Base-by-base conservation (phyloP, 2,113 vertebrate genomes). In the Ranitomeya variabilis region DNA sequence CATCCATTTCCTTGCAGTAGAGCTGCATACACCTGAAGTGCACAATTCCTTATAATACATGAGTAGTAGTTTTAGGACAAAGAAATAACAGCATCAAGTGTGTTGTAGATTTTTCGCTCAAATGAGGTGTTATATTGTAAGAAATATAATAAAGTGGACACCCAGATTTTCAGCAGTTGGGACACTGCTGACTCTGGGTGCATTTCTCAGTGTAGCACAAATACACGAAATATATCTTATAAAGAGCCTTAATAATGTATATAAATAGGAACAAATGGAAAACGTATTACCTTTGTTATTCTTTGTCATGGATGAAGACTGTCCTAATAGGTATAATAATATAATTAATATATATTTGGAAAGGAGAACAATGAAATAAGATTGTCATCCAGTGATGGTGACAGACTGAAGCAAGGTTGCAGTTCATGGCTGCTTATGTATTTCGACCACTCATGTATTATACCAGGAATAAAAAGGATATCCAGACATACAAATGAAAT, bases 401-500 rank as follows among this genome's bases (percentile, higher is more conserved):
- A 52, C 73, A 74, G 71, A 5, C 2, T 31, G 13, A 45, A 45
- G 71, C 31, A 51, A 73, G 31, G 16, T 0, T 51, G 18, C 11
- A 74, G 37, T 19, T 19, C 15, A 51, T 18, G 45, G 31, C 10
- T 7, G 31, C 31, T 45, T 45, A 76, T 74, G 51, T 18, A 4
- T 51, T 76, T 52, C 16, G 18, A 76, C 73, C 73, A 76, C 73
- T 76, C 73, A 76, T 76, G 73, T 76, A 76, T 76, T 76, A 76
- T 76, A 74, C 71, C 7, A 74, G 71, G 71, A 74, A 45, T 18
- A 73, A 9, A 9, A 57, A 57, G 37, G 37, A 11, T 57, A n/a
- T 26, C 66, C 66, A 69, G 66, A 9, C 8, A 26, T 26, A 83
- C 37, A 59, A 85, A 9, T 10, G 0, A 54, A n/a, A 80, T 21